Evolutionary conservation across 2,797 vertebrate species (phyloP).

Genomic region (Arremon aurantiirostris): DNA sequence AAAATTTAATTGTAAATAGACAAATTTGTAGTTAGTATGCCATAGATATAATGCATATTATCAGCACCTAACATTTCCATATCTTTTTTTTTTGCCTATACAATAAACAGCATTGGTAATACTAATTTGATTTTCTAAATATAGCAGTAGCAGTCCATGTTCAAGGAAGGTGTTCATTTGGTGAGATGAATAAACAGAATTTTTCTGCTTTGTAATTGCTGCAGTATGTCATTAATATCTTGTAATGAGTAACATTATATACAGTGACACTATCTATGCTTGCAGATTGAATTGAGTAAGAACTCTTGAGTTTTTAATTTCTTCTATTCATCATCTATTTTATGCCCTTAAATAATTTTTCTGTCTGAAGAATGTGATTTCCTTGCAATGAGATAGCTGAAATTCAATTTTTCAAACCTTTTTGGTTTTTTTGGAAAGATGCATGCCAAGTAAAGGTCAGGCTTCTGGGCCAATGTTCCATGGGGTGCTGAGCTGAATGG

Average conservation of each 20-base stretch:
- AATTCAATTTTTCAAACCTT: background rate
- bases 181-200: background rate
- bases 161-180: background rate
- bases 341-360: background rate
- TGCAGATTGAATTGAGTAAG: background rate
- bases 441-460: background rate
- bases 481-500: background rate
- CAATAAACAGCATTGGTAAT: background rate
- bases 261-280: background rate
- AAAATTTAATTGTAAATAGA: background rate
- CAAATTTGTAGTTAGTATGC: background rate
- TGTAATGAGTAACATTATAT: constrained; percentile 48
- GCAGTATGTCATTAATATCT: background rate
- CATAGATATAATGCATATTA: background rate
- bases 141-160: background rate
- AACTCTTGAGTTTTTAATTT: constrained; percentile 28
- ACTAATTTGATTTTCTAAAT: background rate
- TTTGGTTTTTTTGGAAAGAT: background rate
- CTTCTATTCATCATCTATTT: background rate
- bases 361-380: background rate
- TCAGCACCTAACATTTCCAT: background rate
- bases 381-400: background rate
- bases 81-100: background rate
- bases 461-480: background rate
- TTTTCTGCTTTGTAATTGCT: background rate